Percentiles rank a stretch among this genome's conserved stretches.
Conservation (phyloP, 2,113 vertebrate species). For the Indicator maculatus region DNA sequence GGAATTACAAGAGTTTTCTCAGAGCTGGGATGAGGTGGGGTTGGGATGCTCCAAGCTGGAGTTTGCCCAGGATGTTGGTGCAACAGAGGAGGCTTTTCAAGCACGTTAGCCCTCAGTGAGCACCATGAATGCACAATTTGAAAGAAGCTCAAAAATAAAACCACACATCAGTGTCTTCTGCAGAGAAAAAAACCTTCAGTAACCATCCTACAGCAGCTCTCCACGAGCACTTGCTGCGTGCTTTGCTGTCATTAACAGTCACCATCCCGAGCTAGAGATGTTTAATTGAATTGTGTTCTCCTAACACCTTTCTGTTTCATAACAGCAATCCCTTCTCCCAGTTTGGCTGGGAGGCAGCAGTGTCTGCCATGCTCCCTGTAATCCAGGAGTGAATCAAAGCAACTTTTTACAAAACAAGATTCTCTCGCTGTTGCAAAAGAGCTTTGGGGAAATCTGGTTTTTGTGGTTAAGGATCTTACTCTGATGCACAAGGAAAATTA, state of each 20-base stretch:
- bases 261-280: neutral
- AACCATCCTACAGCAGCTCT: neutral
- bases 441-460: slow-evolving; percentile 66
- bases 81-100: neutral
- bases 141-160: neutral
- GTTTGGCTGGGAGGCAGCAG: neutral
- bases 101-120: accelerated
- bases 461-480: slow-evolving; percentile 72
- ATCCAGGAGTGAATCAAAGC: slow-evolving; percentile 68
- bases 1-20: neutral
- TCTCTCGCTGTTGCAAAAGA: slow-evolving; percentile 45
- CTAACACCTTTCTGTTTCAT: slow-evolving; percentile 8
- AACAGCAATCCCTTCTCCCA: neutral
- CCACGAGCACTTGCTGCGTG: neutral
- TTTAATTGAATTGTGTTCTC: neutral
- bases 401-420: slow-evolving; percentile 62
- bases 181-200: neutral
- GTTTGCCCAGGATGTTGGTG: accelerated
- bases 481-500: slow-evolving; percentile 53
- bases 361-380: neutral
- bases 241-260: neutral
- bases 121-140: neutral
- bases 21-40: neutral
- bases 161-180: neutral
- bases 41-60: neutral